Base-by-base conservation (phyloP, 2,888 invertebrate genomes). In the Harpalus rubripes region DNA sequence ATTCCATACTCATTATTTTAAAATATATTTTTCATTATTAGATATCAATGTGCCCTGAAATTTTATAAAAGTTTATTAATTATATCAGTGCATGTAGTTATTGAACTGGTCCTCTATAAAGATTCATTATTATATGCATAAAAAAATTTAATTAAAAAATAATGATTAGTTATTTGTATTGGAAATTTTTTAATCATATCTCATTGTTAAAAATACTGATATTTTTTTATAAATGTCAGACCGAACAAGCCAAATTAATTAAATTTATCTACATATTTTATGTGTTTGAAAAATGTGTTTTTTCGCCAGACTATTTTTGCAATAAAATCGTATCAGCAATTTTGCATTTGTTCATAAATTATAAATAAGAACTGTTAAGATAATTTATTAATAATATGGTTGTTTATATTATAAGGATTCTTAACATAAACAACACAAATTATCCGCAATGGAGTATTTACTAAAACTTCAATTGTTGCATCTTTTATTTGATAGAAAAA, bases 71-170 rank as follows among this genome's bases (percentile, higher is more conserved):
- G 63, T 63, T 63, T 63, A 63, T 72, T 72, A 74, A 74, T 44
- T 44, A 7, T 15, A 74, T 74, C 72, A 74, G 18, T 74, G 44
- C 41, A 74, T 74, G 18, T 74, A 74, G 72, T 74, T 74, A 74
- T 16, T 74, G 41, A 44, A 74, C 44, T 74, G 41, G 7, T 44
- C 16, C 72, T 74, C 41, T 74, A 74, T 74, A 44, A 74, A 41
- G 72, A 18, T 74, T 74, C 72, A 74, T 74, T 74, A 74, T 44
- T 74, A 44, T 74, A 18, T 74, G 44, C 18, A 41, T 44, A 74
- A 74, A 74, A 74, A 68, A 16, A 18, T 18, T 74, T 74, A 74
- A 74, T 74, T 74, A 74, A 74, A 74, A 74, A 74, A 44, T 74
- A 74, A 74, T 74, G 72, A 74, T 74, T 74, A 74, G 72, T 74